Conservation (phyloP, 2,888 invertebrate genomes). For the Terebella lapidaria region DNA sequence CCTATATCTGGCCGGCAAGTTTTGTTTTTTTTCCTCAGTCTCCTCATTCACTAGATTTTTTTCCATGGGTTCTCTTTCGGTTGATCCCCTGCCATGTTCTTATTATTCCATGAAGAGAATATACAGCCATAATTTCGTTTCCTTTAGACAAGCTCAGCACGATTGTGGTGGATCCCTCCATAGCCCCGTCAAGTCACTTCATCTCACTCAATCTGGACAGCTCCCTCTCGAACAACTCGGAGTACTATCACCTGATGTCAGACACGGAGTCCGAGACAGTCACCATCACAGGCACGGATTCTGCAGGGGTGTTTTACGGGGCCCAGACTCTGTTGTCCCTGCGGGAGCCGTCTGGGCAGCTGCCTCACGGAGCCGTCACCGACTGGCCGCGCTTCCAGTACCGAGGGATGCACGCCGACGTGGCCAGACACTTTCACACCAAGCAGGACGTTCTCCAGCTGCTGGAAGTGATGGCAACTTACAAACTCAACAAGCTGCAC, state of each 20-base stretch:
- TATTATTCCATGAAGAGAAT: no score
- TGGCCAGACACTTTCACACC: constrained; percentile 42
- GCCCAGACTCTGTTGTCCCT: constrained; percentile 16
- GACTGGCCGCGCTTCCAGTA: constrained; percentile 3
- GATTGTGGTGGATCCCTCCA: neutral
- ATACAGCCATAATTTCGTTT: neutral
- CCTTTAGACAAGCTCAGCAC: neutral
- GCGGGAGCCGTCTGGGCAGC: neutral
- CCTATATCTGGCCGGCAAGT: neutral
- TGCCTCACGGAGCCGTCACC: neutral
- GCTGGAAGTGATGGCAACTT: constrained; percentile 41
- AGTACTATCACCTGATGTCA: neutral
- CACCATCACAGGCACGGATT: neutral
- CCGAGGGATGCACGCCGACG: constrained; percentile 44
- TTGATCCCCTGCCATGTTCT: no score
- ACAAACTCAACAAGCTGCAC: constrained; percentile 47
- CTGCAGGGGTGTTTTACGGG: constrained; percentile 22
- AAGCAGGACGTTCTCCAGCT: constrained; percentile 16
- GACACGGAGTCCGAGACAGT: neutral
- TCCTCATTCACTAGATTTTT: no score
- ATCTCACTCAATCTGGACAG: neutral
- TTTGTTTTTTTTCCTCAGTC: neutral
- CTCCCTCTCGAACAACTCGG: neutral
- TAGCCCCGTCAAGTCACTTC: neutral
- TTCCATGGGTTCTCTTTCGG: no score